phyloP scores from a whole-genome alignment of 2,113 vertebrate genomes.

The Neofelis nebulosa region DNA sequence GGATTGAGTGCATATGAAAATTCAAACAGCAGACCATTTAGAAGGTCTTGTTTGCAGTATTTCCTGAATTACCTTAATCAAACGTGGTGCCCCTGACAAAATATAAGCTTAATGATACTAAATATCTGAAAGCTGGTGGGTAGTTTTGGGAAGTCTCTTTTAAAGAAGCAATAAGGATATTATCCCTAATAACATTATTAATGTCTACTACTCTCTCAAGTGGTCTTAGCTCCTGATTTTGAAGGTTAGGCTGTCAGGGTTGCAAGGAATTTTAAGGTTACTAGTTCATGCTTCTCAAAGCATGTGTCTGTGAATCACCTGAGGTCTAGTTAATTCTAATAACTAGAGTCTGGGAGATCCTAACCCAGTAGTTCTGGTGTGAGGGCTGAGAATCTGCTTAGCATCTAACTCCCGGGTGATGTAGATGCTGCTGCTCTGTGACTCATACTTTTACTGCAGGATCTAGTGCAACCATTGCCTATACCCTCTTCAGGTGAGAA shows the following conservation, averaged over 20 bases:
- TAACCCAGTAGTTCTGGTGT: neutral
- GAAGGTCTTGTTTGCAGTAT: neutral
- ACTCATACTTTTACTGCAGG: neutral
- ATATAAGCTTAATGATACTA: neutral
- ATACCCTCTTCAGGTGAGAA: neutral
- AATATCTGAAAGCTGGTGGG: neutral
- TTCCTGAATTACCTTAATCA: neutral
- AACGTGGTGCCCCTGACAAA: neutral
- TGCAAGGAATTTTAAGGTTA: constrained; percentile 2
- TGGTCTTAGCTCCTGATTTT: neutral
- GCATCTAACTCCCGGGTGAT: neutral
- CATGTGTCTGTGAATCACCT: neutral
- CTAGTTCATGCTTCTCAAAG: neutral
- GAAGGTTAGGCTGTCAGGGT: neutral
- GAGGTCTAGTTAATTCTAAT: neutral
- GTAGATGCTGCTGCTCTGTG: neutral
- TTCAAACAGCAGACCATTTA: neutral
- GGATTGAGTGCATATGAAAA: neutral
- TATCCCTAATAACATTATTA: neutral
- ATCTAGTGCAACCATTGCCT: neutral
- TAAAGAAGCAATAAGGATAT: neutral
- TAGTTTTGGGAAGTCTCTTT: neutral
- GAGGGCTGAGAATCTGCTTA: neutral
- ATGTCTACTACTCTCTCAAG: neutral
- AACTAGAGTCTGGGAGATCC: neutral